Percentiles rank a stretch among this genome's conserved stretches.
Evolutionary conservation across 2,888 invertebrate species (phyloP).

Genomic region (Bembecia ichneumoniformis): DNA sequence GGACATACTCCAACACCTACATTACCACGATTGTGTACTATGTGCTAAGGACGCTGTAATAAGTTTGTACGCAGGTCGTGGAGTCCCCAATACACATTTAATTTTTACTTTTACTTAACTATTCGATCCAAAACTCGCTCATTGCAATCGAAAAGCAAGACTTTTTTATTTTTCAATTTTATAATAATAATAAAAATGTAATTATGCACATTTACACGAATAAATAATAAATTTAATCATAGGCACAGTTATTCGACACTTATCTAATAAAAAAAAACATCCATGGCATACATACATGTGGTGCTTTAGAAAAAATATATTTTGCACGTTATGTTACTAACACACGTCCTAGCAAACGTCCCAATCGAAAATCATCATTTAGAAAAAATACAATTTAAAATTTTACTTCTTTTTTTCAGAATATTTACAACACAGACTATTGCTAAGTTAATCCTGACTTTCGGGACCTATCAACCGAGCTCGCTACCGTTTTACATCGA

Average conservation of each 20-base stretch:
- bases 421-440: slow-evolving; percentile 39
- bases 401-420: slow-evolving; percentile 18
- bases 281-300: slow-evolving; percentile 23
- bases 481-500: too few species aligned
- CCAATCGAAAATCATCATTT: slow-evolving; percentile 29
- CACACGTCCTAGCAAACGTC: slow-evolving; percentile 27
- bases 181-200: neutral
- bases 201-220: neutral
- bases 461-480: neutral
- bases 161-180: neutral
- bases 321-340: slow-evolving; percentile 21
- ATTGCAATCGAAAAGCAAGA: neutral
- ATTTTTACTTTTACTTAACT: neutral
- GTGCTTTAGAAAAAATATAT: slow-evolving; percentile 36
- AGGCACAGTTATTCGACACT: neutral
- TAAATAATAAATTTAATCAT: neutral
- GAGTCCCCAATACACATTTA: too few species aligned
- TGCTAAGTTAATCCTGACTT: slow-evolving; percentile 15
- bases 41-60: too few species aligned
- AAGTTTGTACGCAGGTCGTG: too few species aligned
- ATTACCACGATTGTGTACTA: too few species aligned
- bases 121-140: neutral
- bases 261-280: slow-evolving; percentile 2
- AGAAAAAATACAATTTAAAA: slow-evolving; percentile 32
- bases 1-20: too few species aligned